Evolutionary conservation across 1,140 invertebrate genomes (phyloP), one percentile per base, ranked within the genome.

Genomic region (Nephotettix cincticeps): DNA sequence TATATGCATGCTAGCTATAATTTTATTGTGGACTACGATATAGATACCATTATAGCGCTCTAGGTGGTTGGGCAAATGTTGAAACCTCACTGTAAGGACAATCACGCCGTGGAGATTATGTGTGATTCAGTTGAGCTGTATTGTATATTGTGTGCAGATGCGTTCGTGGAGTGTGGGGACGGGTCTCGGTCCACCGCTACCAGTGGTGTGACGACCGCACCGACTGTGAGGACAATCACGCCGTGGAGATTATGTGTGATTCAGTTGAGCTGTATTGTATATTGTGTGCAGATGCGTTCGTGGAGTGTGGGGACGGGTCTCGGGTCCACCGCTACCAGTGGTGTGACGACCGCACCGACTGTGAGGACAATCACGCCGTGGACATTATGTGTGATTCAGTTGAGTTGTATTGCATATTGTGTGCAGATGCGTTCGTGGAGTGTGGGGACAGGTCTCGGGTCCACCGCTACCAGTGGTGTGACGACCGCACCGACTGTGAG

Each of bases 321-420:
- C 76, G 74, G 63, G 77, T 83, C 1, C 79, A 83, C 68, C 74
- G 75, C 17, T 76, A 75, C 21, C 79, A 76, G 56, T 81, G 81
- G 75, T 86, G 84, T 75, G 83, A 85, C 70, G 83, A 80, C 0
- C 83, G 80, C 79, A 76, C 80, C 0, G 83, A 86, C 71, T 86
- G 84, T 73, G 23, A 74, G 0, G 77, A 80, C 68, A 82, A 83
- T 67, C 82, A 84, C 21, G 78, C 78, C 3, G 84, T 85, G 71
- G 84, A 86, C 74, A 71, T 81, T 1, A 75, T 81, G 56, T 85
- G 84, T 85, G 77, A 81, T 78, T 81, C n/a, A 77, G 64, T 74
- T 0, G 56, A 72, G 29, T n/a, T n/a, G n/a, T n/a, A n/a, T n/a
- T n/a, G n/a, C n/a, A n/a, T n/a, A n/a, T n/a, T n/a, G n/a, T n/a